A percentile compares a stretch with the other conserved stretches of the same genome.
phyloP scores from a whole-genome alignment of 2,797 vertebrate genomes.

The Rhinatrema bivittatum region DNA sequence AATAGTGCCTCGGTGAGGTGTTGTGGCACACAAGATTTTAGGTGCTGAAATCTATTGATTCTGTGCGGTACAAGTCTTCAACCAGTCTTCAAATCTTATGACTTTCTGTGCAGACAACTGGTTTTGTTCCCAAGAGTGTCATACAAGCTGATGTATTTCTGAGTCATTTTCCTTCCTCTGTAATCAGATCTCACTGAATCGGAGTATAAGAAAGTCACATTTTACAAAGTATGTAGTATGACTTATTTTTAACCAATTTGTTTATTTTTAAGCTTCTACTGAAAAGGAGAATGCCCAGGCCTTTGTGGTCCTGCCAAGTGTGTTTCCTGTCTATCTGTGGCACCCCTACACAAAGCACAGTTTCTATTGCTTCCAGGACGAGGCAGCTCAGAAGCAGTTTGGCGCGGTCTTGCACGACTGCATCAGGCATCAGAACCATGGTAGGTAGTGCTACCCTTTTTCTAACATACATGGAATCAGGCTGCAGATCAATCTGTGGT shows the following conservation, averaged over 20 bases:
- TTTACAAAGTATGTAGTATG: neutral
- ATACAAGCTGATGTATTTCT: no score
- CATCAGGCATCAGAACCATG: slow-evolving; percentile 77
- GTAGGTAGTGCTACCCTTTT: no score
- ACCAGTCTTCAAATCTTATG: no score
- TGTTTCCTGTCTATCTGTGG: slow-evolving; percentile 80
- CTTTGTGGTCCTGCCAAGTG: slow-evolving; percentile 57
- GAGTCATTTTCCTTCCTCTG: no score
- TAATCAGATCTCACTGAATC: neutral
- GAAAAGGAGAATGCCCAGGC: slow-evolving; percentile 68
- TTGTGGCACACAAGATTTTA: no score
- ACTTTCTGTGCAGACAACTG: no score
- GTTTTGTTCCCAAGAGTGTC: no score
- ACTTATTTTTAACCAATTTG: slow-evolving; percentile 4
- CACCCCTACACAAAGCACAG: slow-evolving; percentile 73
- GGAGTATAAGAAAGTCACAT: neutral
- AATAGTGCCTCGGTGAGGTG: no score
- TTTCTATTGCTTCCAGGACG: slow-evolving; percentile 74
- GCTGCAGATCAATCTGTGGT: no score
- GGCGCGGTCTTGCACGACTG: slow-evolving; percentile 69
- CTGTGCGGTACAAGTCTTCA: no score
- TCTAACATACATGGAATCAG: no score
- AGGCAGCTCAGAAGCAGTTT: slow-evolving; percentile 55
- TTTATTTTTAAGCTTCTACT: slow-evolving; percentile 42
- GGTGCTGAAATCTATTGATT: no score